Percentiles rank a stretch among this genome's conserved stretches.
These are phyloP conservation scores for Drosophila lacteicornis DNA, from an alignment of 1,140 invertebrate species.

Conservation along the genomic window DNA sequence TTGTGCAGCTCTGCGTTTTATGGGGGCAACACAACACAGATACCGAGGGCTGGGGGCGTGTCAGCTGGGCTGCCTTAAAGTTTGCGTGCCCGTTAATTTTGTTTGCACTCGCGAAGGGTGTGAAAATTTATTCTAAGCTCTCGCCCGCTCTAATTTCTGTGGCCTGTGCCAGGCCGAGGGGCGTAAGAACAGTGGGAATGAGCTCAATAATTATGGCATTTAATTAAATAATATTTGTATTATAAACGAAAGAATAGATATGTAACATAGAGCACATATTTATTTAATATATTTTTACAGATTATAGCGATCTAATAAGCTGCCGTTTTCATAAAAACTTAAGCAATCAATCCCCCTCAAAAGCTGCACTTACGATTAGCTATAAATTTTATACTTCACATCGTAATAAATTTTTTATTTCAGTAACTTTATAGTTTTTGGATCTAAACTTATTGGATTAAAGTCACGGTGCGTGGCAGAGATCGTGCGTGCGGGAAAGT, in stretches of 20 bases:
- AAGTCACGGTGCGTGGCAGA: slow-evolving; percentile 11
- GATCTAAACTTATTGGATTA: not conserved
- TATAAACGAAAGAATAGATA: no score
- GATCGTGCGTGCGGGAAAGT: slow-evolving; percentile 60
- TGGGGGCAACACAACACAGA: slow-evolving; percentile 31
- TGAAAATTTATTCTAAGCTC: slow-evolving; percentile 74
- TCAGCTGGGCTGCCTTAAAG: slow-evolving; percentile 64
- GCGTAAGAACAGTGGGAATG: slow-evolving; percentile 6
- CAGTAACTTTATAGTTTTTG: not conserved
- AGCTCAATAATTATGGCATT: not conserved
- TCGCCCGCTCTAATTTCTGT: slow-evolving; percentile 66
- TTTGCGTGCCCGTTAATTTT: slow-evolving; percentile 74
- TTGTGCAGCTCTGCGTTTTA: slow-evolving; percentile 62
- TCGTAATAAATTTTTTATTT: not conserved
- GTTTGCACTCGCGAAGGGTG: slow-evolving; percentile 71
- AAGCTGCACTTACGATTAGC: not conserved
- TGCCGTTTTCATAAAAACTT: not conserved
- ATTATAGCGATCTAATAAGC: not conserved
- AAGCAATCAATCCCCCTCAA: no score
- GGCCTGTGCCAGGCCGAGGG: not conserved
- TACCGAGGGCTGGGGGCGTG: slow-evolving; percentile 29
- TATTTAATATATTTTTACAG: not conserved
- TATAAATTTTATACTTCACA: not conserved
- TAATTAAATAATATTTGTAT: not conserved
- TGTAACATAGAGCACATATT: no score